phyloP scores from a whole-genome alignment of 2,797 vertebrate species.

The Galaxias olidus region DNA sequence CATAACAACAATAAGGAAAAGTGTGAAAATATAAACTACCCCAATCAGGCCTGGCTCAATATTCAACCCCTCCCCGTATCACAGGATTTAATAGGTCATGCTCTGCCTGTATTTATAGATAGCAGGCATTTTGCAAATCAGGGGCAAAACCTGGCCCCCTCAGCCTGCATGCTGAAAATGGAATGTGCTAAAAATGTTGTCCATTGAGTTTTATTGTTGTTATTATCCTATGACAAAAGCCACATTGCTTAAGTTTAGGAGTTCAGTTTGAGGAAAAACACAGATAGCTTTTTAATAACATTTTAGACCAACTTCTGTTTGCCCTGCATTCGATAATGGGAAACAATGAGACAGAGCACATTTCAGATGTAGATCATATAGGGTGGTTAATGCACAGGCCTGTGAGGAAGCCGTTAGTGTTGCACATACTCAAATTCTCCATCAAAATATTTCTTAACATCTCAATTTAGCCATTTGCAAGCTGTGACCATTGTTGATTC shows the following conservation, averaged over 20 bases:
- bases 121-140: conserved; percentile 51
- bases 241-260: too few species aligned
- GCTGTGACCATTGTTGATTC: conserved; percentile 70
- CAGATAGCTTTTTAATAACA: too few species aligned
- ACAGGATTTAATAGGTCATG: conserved; percentile 76
- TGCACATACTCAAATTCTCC: conserved; percentile 1
- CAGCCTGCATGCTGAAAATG: conserved; percentile 54
- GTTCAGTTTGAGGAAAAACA: too few species aligned
- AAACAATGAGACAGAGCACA: too few species aligned
- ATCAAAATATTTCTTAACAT: conserved; percentile 38
- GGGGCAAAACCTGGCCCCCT: conserved; percentile 10
- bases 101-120: conserved; percentile 75
- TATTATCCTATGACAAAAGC: too few species aligned
- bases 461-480: conserved; percentile 63
- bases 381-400: too few species aligned
- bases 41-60: conserved; percentile 73
- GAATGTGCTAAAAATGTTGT: conserved; percentile 59
- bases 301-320: too few species aligned
- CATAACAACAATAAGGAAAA: conserved; percentile 74
- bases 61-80: conserved; percentile 64
- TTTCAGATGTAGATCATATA: too few species aligned
- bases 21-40: conserved; percentile 65
- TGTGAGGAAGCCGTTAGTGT: conserved; percentile 29
- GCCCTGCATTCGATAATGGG: too few species aligned
- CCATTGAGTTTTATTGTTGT: too few species aligned